phyloP scores from a whole-genome alignment of 2,888 invertebrate genomes.

The Ennomos erosarius region DNA sequence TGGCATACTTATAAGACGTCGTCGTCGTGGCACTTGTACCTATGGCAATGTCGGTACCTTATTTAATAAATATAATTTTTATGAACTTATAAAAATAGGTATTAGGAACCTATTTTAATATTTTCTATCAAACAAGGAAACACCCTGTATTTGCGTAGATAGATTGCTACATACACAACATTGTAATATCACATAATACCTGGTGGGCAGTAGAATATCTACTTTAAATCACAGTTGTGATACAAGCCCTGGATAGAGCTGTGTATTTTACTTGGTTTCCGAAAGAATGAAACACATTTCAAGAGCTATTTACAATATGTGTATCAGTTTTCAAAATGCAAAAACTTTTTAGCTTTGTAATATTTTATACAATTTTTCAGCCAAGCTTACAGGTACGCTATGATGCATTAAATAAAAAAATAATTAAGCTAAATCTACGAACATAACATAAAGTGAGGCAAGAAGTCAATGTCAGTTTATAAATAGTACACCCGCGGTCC shows the following conservation, averaged over 20 bases:
- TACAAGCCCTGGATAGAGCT: slow-evolving; percentile 18
- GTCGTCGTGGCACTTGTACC: too few species aligned
- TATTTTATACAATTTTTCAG: slow-evolving; percentile 19
- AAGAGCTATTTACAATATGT: slow-evolving; percentile 9
- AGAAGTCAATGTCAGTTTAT: too few species aligned
- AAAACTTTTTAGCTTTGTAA: slow-evolving; percentile 6
- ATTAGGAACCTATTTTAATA: too few species aligned
- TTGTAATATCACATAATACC: slow-evolving; percentile 37
- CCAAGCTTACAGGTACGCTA: slow-evolving; percentile 35
- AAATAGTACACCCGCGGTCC: too few species aligned
- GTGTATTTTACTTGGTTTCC: slow-evolving; percentile 1
- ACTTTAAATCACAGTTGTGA: slow-evolving; percentile 39
- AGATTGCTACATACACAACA: slow-evolving; percentile 29
- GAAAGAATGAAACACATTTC: neutral
- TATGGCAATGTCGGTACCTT: too few species aligned
- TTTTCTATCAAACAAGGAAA: slow-evolving; percentile 9
- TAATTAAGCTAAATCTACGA: too few species aligned
- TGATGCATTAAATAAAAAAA: too few species aligned
- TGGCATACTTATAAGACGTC: too few species aligned
- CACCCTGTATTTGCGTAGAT: slow-evolving; percentile 31
- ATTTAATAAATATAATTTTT: too few species aligned
- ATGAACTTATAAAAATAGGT: too few species aligned
- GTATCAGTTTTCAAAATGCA: neutral
- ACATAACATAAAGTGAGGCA: too few species aligned
- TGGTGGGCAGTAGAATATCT: slow-evolving; percentile 28